Conservation (phyloP, 2,797 vertebrate species). For the Glyptemys insculpta region DNA sequence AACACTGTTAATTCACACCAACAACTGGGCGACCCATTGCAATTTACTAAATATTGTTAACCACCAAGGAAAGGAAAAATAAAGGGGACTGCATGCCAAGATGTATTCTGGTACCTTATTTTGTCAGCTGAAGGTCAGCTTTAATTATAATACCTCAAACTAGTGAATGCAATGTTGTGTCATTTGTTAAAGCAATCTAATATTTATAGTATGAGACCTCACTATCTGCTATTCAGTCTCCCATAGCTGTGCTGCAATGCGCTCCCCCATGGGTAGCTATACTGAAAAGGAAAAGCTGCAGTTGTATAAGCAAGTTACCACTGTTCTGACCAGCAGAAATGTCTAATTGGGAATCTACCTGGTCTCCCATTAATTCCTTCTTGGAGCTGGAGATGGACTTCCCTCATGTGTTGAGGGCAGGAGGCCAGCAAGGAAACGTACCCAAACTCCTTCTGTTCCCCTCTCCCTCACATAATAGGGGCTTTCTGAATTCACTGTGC, state of each 20-base stretch:
- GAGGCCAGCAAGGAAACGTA: neutral
- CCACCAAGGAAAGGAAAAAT: neutral
- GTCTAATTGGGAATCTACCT: neutral
- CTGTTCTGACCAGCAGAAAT: neutral
- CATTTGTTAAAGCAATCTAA: neutral
- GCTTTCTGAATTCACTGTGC: neutral
- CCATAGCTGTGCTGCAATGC: neutral
- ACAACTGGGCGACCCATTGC: neutral
- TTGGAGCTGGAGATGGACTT: neutral
- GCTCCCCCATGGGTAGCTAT: neutral
- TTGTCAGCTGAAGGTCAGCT: constrained; percentile 9
- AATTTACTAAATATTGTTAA: neutral
- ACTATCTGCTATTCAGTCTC: neutral
- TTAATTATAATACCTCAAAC: neutral
- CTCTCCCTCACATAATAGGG: rapidly evolving
- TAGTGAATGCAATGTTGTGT: neutral
- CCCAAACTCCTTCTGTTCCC: neutral
- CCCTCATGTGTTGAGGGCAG: neutral
- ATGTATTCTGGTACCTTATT: neutral
- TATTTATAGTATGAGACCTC: rapidly evolving
- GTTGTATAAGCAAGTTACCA: neutral
- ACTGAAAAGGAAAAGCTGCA: neutral
- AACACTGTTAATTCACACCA: neutral
- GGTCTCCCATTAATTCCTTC: neutral
- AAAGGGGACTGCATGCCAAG: neutral